Conservation (phyloP, 2,888 invertebrate species). For the Schrankia costaestrigalis region DNA sequence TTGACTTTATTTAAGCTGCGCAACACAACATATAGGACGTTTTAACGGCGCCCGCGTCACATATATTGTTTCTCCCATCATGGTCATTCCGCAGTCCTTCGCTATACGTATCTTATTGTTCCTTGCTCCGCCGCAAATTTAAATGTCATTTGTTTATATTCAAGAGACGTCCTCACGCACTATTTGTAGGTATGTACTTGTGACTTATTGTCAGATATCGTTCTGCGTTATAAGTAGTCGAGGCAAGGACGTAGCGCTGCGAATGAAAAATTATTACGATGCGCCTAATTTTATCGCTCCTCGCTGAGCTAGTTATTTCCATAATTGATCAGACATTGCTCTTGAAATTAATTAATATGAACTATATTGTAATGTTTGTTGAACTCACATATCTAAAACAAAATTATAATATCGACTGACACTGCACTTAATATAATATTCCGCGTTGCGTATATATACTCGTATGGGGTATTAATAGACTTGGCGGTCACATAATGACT, state of each 20-base stretch:
- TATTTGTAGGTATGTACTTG: conserved; percentile 52
- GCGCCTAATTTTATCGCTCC: conserved; percentile 6
- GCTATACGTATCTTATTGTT: conserved; percentile 39
- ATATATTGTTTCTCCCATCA: conserved; percentile 35
- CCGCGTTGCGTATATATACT: too few species aligned
- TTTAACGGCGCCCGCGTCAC: conserved; percentile 22
- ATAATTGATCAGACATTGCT: too few species aligned
- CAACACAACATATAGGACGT: conserved; percentile 21
- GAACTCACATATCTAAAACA: too few species aligned
- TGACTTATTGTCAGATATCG: conserved; percentile 55
- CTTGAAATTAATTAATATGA: too few species aligned
- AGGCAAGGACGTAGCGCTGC: conserved; percentile 48
- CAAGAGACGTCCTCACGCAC: conserved; percentile 56
- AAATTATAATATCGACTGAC: too few species aligned
- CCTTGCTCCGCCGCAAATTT: conserved; percentile 53
- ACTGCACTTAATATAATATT: too few species aligned
- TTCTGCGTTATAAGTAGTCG: conserved; percentile 53
- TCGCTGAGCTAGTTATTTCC: too few species aligned
- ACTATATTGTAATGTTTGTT: too few species aligned
- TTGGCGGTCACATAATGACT: conserved; percentile 13
- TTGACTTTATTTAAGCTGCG: conserved; percentile 9
- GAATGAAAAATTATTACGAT: conserved; percentile 31
- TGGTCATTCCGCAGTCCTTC: conserved; percentile 55
- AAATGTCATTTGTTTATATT: conserved; percentile 70
- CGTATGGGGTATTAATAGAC: conserved; percentile 15